Evolutionary conservation across 2,888 invertebrate species (phyloP).

Genomic region (Drosophila antonietae): DNA sequence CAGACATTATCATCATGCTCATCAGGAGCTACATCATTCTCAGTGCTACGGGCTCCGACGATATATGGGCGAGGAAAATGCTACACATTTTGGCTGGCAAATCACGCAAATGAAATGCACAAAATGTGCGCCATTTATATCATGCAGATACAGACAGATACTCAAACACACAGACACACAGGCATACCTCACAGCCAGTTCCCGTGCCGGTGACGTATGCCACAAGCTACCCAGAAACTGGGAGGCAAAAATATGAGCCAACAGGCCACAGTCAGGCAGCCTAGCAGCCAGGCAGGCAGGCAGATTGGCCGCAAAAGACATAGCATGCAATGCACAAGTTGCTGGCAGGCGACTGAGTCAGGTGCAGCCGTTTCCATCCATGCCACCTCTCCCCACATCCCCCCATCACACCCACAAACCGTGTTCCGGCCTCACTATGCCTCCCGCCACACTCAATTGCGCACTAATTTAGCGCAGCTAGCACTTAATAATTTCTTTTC

Average conservation of each 20-base stretch:
- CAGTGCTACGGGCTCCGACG: conserved; percentile 22
- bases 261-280: conserved; percentile 46
- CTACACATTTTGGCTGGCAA: conserved; percentile 72
- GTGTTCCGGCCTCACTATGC: conserved; percentile 17
- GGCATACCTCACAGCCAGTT: neutral
- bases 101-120: conserved; percentile 80
- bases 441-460: conserved; percentile 75
- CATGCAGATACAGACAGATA: conserved; percentile 40
- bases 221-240: conserved; percentile 45
- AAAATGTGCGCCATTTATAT: conserved; percentile 79
- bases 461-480: conserved; percentile 79
- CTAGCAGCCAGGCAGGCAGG: conserved; percentile 27
- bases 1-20: conserved; percentile 58
- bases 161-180: neutral
- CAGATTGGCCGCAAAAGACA: conserved; percentile 53
- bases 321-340: conserved; percentile 46
- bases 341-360: conserved; percentile 24
- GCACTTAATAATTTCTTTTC: conserved; percentile 80
- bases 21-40: conserved; percentile 33
- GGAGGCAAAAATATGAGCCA: conserved; percentile 62
- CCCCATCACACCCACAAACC: neutral
- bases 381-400: neutral
- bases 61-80: conserved; percentile 49
- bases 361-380: neutral
- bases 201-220: conserved; percentile 40